Conservation (phyloP, 2,888 invertebrate genomes). For the Calephelis perditalis region DNA sequence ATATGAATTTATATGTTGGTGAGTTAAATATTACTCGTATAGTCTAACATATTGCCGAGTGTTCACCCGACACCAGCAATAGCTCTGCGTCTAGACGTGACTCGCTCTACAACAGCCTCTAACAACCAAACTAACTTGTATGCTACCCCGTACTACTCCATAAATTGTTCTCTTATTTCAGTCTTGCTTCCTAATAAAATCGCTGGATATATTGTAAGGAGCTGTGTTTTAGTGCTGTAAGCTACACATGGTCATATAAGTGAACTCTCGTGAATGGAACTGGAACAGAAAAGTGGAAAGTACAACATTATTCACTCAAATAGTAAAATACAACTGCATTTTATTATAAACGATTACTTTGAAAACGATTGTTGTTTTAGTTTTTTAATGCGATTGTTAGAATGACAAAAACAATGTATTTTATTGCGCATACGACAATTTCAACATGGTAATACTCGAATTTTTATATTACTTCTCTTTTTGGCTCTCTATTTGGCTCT, state of each 20-base stretch:
- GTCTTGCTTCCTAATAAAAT: slow-evolving; percentile 10
- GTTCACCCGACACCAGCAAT: no score
- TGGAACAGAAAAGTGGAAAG: neutral
- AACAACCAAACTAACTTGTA: neutral
- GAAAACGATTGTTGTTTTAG: neutral
- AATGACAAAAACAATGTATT: no score
- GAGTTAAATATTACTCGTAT: no score
- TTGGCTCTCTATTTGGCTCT: no score
- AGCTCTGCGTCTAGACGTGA: no score
- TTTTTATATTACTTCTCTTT: no score
- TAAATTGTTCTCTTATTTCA: slow-evolving; percentile 13
- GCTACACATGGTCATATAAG: neutral
- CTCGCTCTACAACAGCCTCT: no score
- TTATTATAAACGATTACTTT: neutral
- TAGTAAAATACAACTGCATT: neutral
- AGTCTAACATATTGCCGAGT: no score
- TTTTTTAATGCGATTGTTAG: no score
- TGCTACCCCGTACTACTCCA: neutral
- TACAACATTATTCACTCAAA: neutral
- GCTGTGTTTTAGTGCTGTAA: slow-evolving; percentile 10
- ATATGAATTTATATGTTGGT: no score
- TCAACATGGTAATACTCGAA: no score
- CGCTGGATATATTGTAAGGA: slow-evolving; percentile 5
- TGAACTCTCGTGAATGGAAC: neutral
- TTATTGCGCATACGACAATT: no score